Percentiles rank a stretch among this genome's conserved stretches.
phyloP scores from a whole-genome alignment of 2,888 invertebrate species.

The Polymixis lichenea region DNA sequence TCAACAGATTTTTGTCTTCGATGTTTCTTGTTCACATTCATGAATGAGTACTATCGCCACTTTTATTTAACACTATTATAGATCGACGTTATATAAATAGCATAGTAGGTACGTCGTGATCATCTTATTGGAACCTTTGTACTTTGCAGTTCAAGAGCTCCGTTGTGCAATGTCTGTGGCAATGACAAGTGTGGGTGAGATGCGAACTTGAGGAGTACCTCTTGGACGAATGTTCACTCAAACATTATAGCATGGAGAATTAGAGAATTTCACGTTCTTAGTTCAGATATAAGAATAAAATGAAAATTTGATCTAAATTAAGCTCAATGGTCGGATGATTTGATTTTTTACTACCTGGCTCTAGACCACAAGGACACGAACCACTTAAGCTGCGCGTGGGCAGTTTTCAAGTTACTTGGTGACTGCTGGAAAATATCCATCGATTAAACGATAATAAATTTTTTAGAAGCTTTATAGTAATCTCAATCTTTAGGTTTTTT shows the following conservation, averaged over 20 bases:
- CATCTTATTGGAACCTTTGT: constrained; percentile 20
- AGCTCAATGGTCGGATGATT: not conserved
- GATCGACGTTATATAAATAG: constrained; percentile 15
- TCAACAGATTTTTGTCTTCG: not conserved
- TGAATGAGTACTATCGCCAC: not conserved
- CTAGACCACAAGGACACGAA: not conserved
- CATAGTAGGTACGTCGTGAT: constrained; percentile 12
- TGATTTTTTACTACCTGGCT: not conserved
- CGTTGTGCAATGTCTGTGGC: constrained; percentile 35
- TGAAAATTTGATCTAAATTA: not conserved
- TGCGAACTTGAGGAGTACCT: constrained; percentile 21
- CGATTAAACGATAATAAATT: no score
- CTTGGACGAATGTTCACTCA: not conserved
- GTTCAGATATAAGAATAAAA: not conserved
- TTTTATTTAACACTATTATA: not conserved
- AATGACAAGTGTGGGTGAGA: constrained; percentile 11
- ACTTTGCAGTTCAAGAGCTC: constrained; percentile 35
- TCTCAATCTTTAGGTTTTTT: no score
- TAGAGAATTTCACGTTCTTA: not conserved
- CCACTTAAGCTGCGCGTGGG: not conserved
- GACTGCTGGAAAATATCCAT: not conserved
- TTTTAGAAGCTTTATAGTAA: not conserved
- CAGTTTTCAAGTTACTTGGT: not conserved
- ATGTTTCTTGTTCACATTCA: not conserved
- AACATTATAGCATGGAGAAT: not conserved